Conservation (phyloP, 1,140 invertebrate species). For the Zaprionus kolodkinae region DNA sequence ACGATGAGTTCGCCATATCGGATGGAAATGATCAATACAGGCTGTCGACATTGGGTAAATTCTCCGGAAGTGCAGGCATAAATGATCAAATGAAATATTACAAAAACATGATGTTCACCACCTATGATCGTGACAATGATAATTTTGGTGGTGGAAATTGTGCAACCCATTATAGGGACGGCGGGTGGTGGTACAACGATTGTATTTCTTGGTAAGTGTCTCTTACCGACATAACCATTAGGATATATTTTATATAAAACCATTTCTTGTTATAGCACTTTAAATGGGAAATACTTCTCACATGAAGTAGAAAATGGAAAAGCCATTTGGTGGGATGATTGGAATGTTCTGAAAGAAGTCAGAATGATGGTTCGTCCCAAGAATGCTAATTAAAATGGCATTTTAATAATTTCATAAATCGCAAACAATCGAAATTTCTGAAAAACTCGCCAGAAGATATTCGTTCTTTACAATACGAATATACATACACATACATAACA, state of each 20-base stretch:
- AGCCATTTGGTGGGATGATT: neutral
- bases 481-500: too few relatives aligned
- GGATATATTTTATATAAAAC: neutral
- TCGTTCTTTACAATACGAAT: too few relatives aligned
- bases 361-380: neutral
- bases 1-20: conserved; percentile 2
- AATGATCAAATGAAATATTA: neutral
- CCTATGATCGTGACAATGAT: conserved; percentile 3
- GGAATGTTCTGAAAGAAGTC: neutral
- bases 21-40: neutral
- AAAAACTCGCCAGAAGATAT: too few relatives aligned
- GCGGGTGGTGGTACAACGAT: neutral
- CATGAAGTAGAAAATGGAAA: neutral
- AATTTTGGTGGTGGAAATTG: neutral
- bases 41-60: neutral
- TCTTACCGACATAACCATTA: neutral
- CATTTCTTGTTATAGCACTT: neutral
- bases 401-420: too few relatives aligned
- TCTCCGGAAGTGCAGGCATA: neutral
- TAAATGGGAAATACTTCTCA: neutral
- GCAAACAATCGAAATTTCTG: too few relatives aligned
- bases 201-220: neutral
- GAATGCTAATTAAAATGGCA: too few relatives aligned
- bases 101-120: neutral
- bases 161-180: neutral